Evolutionary conservation across 2,888 invertebrate species (phyloP).

Genomic region (Tipula helvola): DNA sequence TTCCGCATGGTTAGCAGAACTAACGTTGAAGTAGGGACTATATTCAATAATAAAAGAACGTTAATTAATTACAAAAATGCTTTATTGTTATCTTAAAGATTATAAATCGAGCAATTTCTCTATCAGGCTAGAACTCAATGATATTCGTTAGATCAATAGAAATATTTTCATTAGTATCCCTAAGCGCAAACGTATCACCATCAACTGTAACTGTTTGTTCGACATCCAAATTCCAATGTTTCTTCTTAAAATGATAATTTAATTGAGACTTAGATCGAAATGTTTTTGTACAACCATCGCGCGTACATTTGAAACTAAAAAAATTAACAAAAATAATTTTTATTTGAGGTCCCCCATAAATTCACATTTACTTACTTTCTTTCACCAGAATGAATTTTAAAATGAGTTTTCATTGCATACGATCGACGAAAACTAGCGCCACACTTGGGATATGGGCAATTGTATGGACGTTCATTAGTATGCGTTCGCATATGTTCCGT

Average conservation of each 20-base stretch:
- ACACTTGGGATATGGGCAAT: background rate
- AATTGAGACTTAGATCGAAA: background rate
- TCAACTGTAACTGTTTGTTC: background rate
- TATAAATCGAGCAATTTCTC: too few relatives aligned
- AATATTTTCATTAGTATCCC: background rate
- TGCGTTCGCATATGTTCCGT: background rate
- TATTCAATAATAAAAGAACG: too few relatives aligned
- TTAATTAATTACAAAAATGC: too few relatives aligned
- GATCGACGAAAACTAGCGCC: background rate
- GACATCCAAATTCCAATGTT: background rate
- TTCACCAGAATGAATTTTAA: conserved; percentile 6
- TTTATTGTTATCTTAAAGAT: background rate
- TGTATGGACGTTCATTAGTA: background rate
- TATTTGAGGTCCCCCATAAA: background rate
- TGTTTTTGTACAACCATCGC: background rate
- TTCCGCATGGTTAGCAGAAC: too few relatives aligned
- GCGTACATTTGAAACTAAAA: background rate
- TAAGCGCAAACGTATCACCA: background rate
- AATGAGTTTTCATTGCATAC: conserved; percentile 9
- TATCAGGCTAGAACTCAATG: background rate
- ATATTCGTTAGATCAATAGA: background rate
- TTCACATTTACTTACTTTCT: background rate
- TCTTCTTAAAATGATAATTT: background rate
- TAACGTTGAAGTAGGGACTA: too few relatives aligned
- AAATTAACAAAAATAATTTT: background rate